phyloP scores from a whole-genome alignment of 2,888 invertebrate genomes.

The Synanthedon tipuliformis region DNA sequence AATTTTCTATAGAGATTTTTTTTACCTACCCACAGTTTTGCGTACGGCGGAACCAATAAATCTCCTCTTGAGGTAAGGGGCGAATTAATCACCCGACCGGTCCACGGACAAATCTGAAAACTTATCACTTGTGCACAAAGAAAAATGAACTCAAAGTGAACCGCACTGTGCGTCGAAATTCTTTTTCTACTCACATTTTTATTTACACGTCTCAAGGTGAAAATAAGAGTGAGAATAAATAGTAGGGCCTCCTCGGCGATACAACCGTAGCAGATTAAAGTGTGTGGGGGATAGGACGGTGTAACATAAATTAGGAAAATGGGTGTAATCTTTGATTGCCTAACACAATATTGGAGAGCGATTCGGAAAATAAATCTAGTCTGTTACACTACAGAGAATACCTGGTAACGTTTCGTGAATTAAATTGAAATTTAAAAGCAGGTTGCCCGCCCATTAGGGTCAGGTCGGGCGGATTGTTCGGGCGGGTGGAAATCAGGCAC shows the following conservation, averaged over 20 bases:
- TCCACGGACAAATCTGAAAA: conserved; percentile 47
- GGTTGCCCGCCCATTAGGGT: conserved; percentile 57
- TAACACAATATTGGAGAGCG: conserved; percentile 10
- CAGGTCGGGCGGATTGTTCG: conserved; percentile 30
- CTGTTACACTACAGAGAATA: no score
- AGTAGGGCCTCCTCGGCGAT: conserved; percentile 52
- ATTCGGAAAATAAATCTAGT: neutral
- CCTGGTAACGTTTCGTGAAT: conserved; percentile 14
- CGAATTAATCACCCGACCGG: conserved; percentile 65
- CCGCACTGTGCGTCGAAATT: conserved; percentile 26
- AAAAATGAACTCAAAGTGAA: conserved; percentile 28
- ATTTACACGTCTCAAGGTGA: conserved; percentile 58
- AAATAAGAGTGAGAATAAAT: conserved; percentile 66
- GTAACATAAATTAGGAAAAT: conserved; percentile 52
- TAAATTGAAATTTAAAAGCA: conserved; percentile 53
- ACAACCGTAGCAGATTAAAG: conserved; percentile 66
- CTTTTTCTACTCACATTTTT: conserved; percentile 21
- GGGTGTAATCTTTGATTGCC: conserved; percentile 29
- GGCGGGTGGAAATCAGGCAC: conserved; percentile 46
- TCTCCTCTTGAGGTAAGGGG: conserved; percentile 66
- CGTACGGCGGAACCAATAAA: conserved; percentile 69
- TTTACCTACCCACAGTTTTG: conserved; percentile 68
- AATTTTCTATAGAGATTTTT: conserved; percentile 69
- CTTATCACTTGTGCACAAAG: conserved; percentile 16
- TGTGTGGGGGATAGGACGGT: conserved; percentile 38